Evolutionary conservation across 2,113 vertebrate species (phyloP).

Genomic region (Micromys minutus): DNA sequence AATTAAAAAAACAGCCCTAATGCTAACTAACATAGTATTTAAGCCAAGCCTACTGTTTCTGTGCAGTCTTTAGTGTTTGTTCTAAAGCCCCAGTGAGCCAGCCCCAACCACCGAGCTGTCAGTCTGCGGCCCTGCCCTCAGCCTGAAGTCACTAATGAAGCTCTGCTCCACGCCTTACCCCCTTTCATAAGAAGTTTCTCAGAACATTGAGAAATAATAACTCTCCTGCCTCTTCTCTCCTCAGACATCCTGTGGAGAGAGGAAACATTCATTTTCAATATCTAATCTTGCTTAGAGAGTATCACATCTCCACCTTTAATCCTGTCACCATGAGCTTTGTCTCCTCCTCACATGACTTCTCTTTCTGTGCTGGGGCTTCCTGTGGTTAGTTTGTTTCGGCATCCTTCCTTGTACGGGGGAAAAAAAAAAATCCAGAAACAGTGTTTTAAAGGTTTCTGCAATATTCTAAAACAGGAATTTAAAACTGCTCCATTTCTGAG

Average conservation of each 20-base stretch:
- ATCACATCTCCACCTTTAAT: neutral
- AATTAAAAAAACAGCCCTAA: neutral
- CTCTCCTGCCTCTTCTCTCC: conserved; percentile 35
- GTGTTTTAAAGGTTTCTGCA: conserved; percentile 1
- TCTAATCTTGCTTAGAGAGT: neutral
- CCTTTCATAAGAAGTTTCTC: conserved; percentile 14
- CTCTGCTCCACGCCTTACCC: neutral
- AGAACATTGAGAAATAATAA: conserved; percentile 50
- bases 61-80: neutral
- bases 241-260: neutral
- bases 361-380: neutral
- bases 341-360: neutral
- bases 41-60: neutral
- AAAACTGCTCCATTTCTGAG: neutral
- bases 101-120: neutral
- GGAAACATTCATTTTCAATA: neutral
- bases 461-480: conserved; percentile 30
- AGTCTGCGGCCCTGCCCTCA: neutral
- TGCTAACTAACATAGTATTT: neutral
- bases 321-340: neutral
- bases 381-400: neutral
- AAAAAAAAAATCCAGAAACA: conserved; percentile 4
- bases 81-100: neutral
- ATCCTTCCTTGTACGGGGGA: neutral
- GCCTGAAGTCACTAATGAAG: neutral